Conservation (phyloP, 2,888 invertebrate genomes). For the Saturnia pavonia region DNA sequence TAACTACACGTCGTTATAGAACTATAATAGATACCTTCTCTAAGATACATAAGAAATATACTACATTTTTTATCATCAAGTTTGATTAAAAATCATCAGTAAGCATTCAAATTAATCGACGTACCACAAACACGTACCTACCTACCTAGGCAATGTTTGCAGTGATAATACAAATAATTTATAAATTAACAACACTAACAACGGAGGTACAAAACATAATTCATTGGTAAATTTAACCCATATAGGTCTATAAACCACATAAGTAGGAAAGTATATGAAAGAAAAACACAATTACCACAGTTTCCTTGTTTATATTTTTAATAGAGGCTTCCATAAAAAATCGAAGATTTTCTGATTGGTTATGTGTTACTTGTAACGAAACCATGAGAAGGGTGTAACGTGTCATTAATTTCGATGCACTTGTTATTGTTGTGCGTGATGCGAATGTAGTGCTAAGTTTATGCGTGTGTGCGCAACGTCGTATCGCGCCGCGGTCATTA, state of each 20-base stretch:
- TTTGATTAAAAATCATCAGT: too few relatives aligned
- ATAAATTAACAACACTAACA: neutral
- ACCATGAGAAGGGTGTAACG: conserved; percentile 42
- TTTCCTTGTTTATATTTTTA: neutral
- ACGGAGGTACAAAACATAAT: neutral
- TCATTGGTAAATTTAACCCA: neutral
- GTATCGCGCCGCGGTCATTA: conserved; percentile 63
- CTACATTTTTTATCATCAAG: too few relatives aligned
- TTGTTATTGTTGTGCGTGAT: conserved; percentile 49
- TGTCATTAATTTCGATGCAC: conserved; percentile 67
- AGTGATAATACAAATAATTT: neutral
- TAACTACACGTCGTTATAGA: too few relatives aligned
- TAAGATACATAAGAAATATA: too few relatives aligned
- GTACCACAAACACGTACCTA: neutral
- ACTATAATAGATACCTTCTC: too few relatives aligned
- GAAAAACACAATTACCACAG: neutral
- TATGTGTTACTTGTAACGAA: conserved; percentile 18
- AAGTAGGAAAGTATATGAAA: neutral
- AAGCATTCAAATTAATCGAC: too few relatives aligned
- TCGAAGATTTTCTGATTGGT: conserved; percentile 19
- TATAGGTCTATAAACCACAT: neutral
- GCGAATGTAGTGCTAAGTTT: conserved; percentile 35
- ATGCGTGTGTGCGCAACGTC: conserved; percentile 47
- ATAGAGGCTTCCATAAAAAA: neutral
- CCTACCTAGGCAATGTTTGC: neutral